phyloP scores from a whole-genome alignment of 1,140 invertebrate genomes.

The Lamellibrachia luymesi region DNA sequence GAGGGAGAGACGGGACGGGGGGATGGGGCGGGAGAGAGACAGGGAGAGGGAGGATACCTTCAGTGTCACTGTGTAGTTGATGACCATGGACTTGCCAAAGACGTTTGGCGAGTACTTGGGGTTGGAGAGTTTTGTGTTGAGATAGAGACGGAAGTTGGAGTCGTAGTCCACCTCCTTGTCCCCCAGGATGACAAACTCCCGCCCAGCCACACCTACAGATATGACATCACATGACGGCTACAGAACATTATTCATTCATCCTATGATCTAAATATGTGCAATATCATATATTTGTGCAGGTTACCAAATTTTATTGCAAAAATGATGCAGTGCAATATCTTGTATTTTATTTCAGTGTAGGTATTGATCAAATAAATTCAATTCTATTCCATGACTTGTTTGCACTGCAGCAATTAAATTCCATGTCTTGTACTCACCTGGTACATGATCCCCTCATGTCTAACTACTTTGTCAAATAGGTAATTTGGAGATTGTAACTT shows the following conservation, averaged over 20 bases:
- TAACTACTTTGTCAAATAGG: too few species aligned
- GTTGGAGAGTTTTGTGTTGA: constrained; percentile 85
- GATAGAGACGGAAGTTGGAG: constrained; percentile 79
- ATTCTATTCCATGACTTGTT: too few species aligned
- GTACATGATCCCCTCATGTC: too few species aligned
- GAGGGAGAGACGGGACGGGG: not conserved
- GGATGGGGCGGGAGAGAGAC: not conserved
- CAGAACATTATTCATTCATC: not conserved
- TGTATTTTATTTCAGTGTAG: too few species aligned
- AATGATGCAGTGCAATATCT: too few species aligned
- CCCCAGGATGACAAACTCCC: constrained; percentile 65
- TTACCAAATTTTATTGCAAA: too few species aligned
- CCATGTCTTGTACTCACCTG: too few species aligned
- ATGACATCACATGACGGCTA: not conserved
- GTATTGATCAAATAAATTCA: too few species aligned
- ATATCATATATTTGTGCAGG: too few species aligned
- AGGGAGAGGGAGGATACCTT: constrained; percentile 57
- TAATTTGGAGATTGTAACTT: too few species aligned
- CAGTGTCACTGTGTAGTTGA: constrained; percentile 86
- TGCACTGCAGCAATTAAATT: too few species aligned
- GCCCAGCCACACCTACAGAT: constrained; percentile 65
- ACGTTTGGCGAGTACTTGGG: constrained; percentile 79
- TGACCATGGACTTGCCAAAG: constrained; percentile 81
- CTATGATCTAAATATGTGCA: too few species aligned
- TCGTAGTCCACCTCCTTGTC: constrained; percentile 68